phyloP scores from a whole-genome alignment of 2,113 vertebrate species.

The Lepus americanus region DNA sequence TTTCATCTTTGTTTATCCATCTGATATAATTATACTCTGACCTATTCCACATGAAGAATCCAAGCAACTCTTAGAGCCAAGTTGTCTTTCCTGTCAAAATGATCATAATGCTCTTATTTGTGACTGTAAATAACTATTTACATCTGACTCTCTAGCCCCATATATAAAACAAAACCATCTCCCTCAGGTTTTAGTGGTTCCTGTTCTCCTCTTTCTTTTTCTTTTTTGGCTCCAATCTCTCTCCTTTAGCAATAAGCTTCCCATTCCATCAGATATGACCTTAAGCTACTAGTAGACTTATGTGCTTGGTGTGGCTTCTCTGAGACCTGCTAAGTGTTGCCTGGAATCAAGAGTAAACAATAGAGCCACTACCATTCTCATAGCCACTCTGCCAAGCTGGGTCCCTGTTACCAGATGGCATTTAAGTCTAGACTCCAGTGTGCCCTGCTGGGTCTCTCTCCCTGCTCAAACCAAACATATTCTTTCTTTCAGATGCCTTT shows the following conservation, averaged over 20 bases:
- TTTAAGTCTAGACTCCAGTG: constrained; percentile 26
- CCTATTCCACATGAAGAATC: neutral
- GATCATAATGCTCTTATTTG: neutral
- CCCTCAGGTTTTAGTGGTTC: constrained; percentile 3
- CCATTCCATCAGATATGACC: neutral
- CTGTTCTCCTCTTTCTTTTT: neutral
- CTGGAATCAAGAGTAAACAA: constrained; percentile 53
- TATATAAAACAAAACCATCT: neutral
- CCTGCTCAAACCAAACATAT: neutral
- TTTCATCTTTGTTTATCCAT: neutral
- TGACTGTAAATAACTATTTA: neutral
- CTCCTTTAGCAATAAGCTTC: constrained; percentile 21
- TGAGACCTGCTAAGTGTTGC: constrained; percentile 41
- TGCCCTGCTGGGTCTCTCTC: neutral
- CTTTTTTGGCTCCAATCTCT: neutral
- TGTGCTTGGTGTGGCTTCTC: neutral
- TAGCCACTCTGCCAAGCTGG: neutral
- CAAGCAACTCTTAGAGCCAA: neutral
- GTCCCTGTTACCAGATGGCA: neutral
- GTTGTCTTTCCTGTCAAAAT: neutral
- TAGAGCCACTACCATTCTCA: neutral
- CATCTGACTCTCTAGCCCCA: neutral
- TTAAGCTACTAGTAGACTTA: constrained; percentile 1
- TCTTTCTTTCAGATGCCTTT: neutral
- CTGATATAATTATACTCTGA: neutral